Percentiles rank a stretch among this genome's conserved stretches.
These are phyloP conservation scores for Cotesia chilonis DNA, from an alignment of 1,140 invertebrate genomes.

Conservation along the genomic window DNA sequence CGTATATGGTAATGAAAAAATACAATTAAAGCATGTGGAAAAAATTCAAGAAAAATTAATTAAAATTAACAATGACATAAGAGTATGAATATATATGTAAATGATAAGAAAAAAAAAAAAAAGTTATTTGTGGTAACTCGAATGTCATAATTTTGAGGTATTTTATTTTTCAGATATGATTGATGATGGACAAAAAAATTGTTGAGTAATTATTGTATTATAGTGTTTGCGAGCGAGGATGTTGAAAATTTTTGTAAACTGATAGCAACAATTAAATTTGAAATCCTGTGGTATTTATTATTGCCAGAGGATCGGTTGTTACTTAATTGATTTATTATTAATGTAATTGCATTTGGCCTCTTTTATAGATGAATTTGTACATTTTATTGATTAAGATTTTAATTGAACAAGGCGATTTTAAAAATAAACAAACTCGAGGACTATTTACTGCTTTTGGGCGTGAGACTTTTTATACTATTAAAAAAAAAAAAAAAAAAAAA, in stretches of 20 bases:
- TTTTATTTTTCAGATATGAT: no score
- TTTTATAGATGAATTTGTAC: constrained; percentile 25
- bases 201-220: no score
- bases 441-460: neutral
- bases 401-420: neutral
- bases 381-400: neutral
- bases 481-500: no score
- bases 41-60: neutral
- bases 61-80: no score
- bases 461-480: neutral
- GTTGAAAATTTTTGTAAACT: neutral
- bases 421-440: neutral
- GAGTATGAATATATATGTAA: no score
- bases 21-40: neutral
- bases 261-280: neutral
- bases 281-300: neutral
- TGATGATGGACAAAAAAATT: no score
- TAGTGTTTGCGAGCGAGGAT: no score
- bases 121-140: no score
- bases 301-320: constrained; percentile 5
- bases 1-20: neutral
- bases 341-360: constrained; percentile 21
- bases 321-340: constrained; percentile 21
- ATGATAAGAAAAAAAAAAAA: no score
- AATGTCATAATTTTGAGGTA: no score